Percentiles rank a stretch among this genome's conserved stretches.
Conservation (phyloP, 2,113 vertebrate genomes). For the Ramphastos sulfuratus region DNA sequence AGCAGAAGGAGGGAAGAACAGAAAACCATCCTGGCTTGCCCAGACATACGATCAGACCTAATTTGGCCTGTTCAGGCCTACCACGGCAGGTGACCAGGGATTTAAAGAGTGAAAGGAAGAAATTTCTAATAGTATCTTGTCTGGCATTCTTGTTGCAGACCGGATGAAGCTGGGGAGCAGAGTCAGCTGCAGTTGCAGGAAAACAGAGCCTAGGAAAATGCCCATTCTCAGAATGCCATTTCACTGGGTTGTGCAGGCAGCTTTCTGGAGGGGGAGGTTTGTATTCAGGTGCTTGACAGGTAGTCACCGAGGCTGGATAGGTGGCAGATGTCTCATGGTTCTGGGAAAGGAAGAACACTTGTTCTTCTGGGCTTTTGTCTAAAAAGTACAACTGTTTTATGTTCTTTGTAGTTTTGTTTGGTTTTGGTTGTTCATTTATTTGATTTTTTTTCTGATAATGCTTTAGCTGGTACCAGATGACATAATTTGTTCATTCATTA, state of each 20-base stretch:
- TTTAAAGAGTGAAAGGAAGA: background rate
- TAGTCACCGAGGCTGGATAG: background rate
- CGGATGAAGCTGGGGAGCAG: background rate
- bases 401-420: too few species aligned
- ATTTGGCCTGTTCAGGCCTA: too few species aligned
- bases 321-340: background rate
- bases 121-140: background rate
- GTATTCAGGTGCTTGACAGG: background rate
- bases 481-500: background rate
- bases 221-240: background rate
- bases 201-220: background rate
- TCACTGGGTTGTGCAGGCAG: background rate
- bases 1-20: too few species aligned
- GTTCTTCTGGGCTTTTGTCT: background rate
- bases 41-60: too few species aligned
- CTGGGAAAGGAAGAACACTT: background rate
- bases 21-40: too few species aligned
- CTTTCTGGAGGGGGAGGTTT: background rate
- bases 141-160: background rate
- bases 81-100: background rate
- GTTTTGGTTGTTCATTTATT: too few species aligned
- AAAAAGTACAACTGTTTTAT: background rate
- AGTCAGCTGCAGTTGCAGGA: background rate
- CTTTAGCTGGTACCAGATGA: background rate
- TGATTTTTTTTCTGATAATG: background rate